A percentile compares a stretch with the other conserved stretches of the same genome.
Conservation (phyloP, 2,888 invertebrate genomes). For the Ptycholaimellus sp. region DNA sequence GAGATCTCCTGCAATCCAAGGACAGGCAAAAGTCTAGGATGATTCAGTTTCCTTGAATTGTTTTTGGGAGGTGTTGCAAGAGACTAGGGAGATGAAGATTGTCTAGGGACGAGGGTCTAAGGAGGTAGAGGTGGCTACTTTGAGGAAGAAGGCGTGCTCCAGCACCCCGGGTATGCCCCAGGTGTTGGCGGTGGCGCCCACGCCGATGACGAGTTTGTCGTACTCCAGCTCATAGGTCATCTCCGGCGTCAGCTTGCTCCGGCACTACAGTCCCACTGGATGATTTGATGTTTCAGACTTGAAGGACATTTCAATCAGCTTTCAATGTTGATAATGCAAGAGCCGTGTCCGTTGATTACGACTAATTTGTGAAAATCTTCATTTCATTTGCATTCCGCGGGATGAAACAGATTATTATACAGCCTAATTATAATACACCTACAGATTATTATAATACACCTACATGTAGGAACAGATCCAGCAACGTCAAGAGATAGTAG, state of each 20-base stretch:
- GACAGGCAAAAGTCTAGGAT: slow-evolving; percentile 1
- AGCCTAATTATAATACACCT: too few species aligned
- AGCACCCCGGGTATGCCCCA: slow-evolving; percentile 28
- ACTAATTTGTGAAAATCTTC: too few species aligned
- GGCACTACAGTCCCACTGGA: too few species aligned
- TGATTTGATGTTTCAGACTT: too few species aligned
- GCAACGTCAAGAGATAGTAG: too few species aligned
- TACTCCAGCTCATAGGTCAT: slow-evolving; percentile 20
- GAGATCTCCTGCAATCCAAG: slow-evolving; percentile 23
- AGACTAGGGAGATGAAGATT: too few species aligned
- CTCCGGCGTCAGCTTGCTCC: slow-evolving; percentile 12
- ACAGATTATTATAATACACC: too few species aligned
- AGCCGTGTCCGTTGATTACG: too few species aligned
- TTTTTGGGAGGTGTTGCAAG: neutral
- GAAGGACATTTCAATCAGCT: neutral
- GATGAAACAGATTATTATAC: too few species aligned
- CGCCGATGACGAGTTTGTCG: slow-evolving; percentile 29
- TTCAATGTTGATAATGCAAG: too few species aligned
- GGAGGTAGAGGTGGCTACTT: slow-evolving; percentile 17
- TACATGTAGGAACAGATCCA: too few species aligned
- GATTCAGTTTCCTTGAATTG: neutral
- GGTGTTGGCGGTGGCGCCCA: slow-evolving; percentile 29
- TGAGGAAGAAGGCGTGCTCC: slow-evolving; percentile 29
- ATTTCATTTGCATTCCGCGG: too few species aligned
- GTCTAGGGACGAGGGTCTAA: neutral